Percentiles rank a stretch among this genome's conserved stretches.
These are phyloP conservation scores for Anoplius nigerrimus DNA, from an alignment of 2,888 invertebrate species.

Conservation along the genomic window DNA sequence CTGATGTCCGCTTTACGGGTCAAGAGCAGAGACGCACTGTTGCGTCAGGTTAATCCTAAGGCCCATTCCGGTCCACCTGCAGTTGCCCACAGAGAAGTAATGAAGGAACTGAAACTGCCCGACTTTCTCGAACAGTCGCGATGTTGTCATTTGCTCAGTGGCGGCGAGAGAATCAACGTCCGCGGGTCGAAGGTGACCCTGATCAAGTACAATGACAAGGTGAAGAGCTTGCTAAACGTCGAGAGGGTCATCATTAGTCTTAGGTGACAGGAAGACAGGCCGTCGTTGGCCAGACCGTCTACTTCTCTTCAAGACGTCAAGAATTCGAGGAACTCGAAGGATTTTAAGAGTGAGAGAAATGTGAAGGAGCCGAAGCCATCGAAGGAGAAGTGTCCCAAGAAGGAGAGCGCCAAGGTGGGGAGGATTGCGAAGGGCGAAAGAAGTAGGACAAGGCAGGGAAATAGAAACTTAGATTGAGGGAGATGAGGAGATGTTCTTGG, in stretches of 20 bases:
- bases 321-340: conserved; percentile 19
- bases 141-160: conserved; percentile 86
- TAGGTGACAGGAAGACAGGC: conserved; percentile 76
- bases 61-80: conserved; percentile 78
- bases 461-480: too few species aligned
- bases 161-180: conserved; percentile 87
- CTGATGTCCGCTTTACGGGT: conserved; percentile 85
- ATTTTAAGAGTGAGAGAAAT: too few species aligned
- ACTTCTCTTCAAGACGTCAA: conserved; percentile 55
- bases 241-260: conserved; percentile 83
- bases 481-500: too few species aligned
- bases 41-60: conserved; percentile 82
- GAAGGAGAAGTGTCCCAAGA: too few species aligned
- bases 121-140: conserved; percentile 89
- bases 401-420: too few species aligned
- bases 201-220: conserved; percentile 89
- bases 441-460: too few species aligned
- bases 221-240: conserved; percentile 87
- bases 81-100: conserved; percentile 74
- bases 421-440: too few species aligned
- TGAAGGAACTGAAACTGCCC: conserved; percentile 85
- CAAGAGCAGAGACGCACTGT: conserved; percentile 87
- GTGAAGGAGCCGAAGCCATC: too few species aligned
- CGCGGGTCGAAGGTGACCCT: conserved; percentile 88
- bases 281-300: conserved; percentile 57